Percentiles rank a stretch among this genome's conserved stretches.
Conservation (phyloP, 2,888 invertebrate genomes). For the Tetropium fuscum region DNA sequence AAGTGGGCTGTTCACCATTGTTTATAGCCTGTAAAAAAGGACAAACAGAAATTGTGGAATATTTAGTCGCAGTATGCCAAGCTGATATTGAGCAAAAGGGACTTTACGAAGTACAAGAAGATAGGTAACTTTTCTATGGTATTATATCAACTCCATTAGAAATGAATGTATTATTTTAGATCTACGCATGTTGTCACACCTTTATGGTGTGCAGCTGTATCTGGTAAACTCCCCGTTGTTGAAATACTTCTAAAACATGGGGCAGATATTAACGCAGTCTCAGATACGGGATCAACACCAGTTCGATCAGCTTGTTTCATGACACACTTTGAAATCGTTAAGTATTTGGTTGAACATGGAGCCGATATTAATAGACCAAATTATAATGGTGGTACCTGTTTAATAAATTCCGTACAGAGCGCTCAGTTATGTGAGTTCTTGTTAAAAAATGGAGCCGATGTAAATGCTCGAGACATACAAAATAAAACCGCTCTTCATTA, state of each 20-base stretch:
- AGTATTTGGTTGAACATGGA: slow-evolving; percentile 80
- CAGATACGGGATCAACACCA: slow-evolving; percentile 90
- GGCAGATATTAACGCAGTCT: slow-evolving; percentile 87
- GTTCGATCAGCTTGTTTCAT: slow-evolving; percentile 94
- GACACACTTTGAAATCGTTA: slow-evolving; percentile 86
- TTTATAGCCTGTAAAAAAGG: slow-evolving; percentile 85
- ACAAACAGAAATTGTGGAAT: slow-evolving; percentile 86
- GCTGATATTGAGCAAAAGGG: slow-evolving; percentile 91
- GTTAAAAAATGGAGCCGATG: slow-evolving; percentile 82
- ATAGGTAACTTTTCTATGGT: slow-evolving; percentile 65
- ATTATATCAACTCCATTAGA: background rate
- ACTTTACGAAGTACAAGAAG: slow-evolving; percentile 86
- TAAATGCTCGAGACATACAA: slow-evolving; percentile 90
- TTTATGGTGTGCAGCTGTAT: slow-evolving; percentile 93
- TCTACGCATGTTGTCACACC: slow-evolving; percentile 87
- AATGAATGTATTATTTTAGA: slow-evolving; percentile 53
- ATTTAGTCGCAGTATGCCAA: slow-evolving; percentile 83
- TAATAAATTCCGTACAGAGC: slow-evolving; percentile 94
- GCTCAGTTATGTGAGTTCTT: slow-evolving; percentile 83
- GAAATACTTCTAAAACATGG: slow-evolving; percentile 82
- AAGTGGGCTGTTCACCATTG: slow-evolving; percentile 84
- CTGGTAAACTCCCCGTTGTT: slow-evolving; percentile 82
- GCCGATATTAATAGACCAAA: slow-evolving; percentile 89
- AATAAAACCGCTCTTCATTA: slow-evolving; percentile 93
- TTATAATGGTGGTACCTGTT: slow-evolving; percentile 92